Percentiles rank a stretch among this genome's conserved stretches.
Evolutionary conservation across 2,113 vertebrate species (phyloP).

Genomic region (Myrmophylax atrothorax): DNA sequence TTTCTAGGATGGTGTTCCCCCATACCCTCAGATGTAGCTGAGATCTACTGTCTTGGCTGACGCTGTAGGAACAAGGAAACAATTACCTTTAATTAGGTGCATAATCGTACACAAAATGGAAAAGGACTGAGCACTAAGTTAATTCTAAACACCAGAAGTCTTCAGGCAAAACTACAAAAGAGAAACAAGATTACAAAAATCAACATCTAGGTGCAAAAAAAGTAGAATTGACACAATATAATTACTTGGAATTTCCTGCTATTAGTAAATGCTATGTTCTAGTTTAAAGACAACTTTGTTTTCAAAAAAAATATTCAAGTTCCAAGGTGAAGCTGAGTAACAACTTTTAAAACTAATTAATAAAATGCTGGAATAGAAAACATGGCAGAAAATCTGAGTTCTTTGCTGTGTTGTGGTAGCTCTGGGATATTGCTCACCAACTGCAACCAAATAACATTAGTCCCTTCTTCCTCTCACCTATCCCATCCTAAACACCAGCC

Average conservation of each 20-base stretch:
- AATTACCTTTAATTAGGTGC: conserved; percentile 3
- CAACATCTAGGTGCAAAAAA: background rate
- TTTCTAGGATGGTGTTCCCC: background rate
- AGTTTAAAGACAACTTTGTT: background rate
- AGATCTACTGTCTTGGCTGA: background rate
- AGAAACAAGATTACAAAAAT: background rate
- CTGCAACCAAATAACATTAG: background rate
- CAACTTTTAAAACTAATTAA: background rate
- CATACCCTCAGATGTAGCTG: background rate
- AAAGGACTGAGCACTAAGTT: background rate
- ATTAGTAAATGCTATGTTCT: background rate
- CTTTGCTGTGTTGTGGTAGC: background rate
- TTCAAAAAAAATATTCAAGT: background rate
- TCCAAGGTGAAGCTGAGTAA: background rate
- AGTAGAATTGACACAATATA: background rate
- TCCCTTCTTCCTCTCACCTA: background rate
- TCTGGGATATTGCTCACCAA: background rate
- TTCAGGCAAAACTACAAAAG: background rate
- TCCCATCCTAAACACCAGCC: background rate
- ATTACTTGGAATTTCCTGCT: background rate
- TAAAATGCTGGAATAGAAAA: background rate
- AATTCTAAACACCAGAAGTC: conserved; percentile 4
- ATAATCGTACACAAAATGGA: background rate
- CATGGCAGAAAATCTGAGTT: background rate
- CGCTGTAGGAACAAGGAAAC: conserved; percentile 1